Percentiles rank a stretch among this genome's conserved stretches.
Conservation (phyloP, 2,113 vertebrate species). For the Nibea coibor region DNA sequence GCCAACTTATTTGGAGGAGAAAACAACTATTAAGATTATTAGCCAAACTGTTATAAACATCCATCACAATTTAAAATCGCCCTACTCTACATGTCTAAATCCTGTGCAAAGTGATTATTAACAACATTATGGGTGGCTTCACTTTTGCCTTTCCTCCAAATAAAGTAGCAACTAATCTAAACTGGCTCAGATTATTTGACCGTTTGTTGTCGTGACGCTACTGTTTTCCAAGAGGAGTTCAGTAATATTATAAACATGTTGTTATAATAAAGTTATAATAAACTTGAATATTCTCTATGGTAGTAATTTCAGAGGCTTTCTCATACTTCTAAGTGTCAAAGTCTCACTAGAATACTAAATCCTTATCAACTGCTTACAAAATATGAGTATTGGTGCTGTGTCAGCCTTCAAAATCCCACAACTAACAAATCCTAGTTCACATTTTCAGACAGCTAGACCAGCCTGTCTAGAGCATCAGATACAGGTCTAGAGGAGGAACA, state of each 20-base stretch:
- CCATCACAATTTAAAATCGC: neutral
- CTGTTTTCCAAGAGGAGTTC: neutral
- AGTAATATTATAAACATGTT: neutral
- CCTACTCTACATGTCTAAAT: neutral
- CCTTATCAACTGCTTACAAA: neutral
- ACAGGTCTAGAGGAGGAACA: conserved; percentile 45
- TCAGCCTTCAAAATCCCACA: neutral
- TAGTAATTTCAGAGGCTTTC: neutral
- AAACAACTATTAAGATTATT: neutral
- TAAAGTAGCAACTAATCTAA: neutral
- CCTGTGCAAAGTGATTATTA: neutral
- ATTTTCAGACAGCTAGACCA: conserved; percentile 9
- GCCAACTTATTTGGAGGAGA: conserved; percentile 5
- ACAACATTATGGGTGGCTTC: neutral
- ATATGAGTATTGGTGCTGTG: neutral
- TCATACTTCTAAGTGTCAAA: neutral
- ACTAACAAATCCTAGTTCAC: conserved; percentile 12
- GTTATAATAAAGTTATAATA: neutral
- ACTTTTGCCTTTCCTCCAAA: neutral
- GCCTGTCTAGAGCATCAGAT: conserved; percentile 32
- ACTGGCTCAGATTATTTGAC: neutral
- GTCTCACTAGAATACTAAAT: neutral
- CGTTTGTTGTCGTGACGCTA: neutral
- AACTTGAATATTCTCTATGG: neutral
- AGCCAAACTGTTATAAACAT: neutral